Evolutionary conservation across 2,797 vertebrate genomes (phyloP).

Genomic region (Neopelma chrysocephalum): DNA sequence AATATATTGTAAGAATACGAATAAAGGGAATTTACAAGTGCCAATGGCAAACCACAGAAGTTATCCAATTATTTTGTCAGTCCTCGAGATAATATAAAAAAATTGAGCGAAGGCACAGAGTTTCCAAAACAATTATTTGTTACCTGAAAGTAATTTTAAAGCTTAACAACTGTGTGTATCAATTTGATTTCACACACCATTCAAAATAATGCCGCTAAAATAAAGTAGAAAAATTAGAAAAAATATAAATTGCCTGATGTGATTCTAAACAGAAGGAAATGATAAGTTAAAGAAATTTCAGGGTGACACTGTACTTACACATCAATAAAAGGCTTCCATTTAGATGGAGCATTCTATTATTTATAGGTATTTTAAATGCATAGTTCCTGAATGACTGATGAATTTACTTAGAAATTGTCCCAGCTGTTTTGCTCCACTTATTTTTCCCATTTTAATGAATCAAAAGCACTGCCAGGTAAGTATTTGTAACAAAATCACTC

Average conservation of each 20-base stretch:
- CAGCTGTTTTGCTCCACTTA: constrained; percentile 57
- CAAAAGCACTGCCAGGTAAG: constrained; percentile 35
- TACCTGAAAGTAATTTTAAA: constrained; percentile 31
- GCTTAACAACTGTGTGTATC: not conserved
- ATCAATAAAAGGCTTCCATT: constrained; percentile 56
- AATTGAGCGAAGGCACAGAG: not conserved
- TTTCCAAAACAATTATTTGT: constrained; percentile 46
- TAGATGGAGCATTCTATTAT: constrained; percentile 53
- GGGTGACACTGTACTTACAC: constrained; percentile 57
- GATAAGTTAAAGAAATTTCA: constrained; percentile 40
- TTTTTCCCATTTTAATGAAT: constrained; percentile 63
- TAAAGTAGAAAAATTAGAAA: not conserved
- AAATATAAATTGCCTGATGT: not conserved
- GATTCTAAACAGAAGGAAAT: constrained; percentile 9
- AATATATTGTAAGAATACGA: not conserved
- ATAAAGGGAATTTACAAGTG: not conserved
- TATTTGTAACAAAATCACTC: constrained; percentile 47
- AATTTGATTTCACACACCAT: not conserved
- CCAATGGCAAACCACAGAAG: not conserved
- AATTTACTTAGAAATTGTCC: constrained; percentile 64
- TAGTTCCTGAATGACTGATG: constrained; percentile 59
- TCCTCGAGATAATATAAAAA: constrained; percentile 8
- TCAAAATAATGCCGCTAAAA: not conserved
- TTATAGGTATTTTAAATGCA: constrained; percentile 66
- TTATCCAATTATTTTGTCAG: not conserved